phyloP scores from a whole-genome alignment of 2,888 invertebrate genomes.

The Drosophila kanekoi region DNA sequence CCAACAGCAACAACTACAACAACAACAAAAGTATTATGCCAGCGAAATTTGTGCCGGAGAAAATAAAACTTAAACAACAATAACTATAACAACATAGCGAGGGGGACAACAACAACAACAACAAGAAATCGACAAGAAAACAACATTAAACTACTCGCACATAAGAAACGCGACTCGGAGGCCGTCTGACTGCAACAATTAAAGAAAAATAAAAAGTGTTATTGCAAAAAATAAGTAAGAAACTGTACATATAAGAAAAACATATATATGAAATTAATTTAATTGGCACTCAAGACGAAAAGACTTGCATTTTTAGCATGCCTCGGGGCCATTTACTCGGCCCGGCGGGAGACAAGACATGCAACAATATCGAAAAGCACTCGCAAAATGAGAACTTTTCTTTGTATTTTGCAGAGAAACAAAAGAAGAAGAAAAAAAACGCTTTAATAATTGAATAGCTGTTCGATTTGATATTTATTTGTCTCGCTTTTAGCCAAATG shows the following conservation, averaged over 20 bases:
- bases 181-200: conserved; percentile 54
- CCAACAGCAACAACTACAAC: conserved; percentile 7
- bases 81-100: conserved; percentile 14
- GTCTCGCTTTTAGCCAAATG: background rate
- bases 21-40: conserved; percentile 32
- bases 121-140: conserved; percentile 29
- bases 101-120: conserved; percentile 18
- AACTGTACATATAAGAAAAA: conserved; percentile 3
- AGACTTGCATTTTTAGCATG: conserved; percentile 60
- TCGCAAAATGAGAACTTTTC: conserved; percentile 1
- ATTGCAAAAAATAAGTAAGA: conserved; percentile 26
- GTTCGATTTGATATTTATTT: background rate
- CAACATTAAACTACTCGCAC: conserved; percentile 33
- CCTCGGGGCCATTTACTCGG: conserved; percentile 31
- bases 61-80: conserved; percentile 58
- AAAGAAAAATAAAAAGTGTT: conserved; percentile 58
- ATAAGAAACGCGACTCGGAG: conserved; percentile 20
- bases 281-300: conserved; percentile 53
- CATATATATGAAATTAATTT: conserved; percentile 45
- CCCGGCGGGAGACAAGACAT: conserved; percentile 14
- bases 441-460: conserved; percentile 14
- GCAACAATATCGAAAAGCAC: background rate
- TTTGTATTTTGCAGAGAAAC: background rate
- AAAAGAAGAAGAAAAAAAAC: too few relatives aligned
- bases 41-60: conserved; percentile 75